Conservation (phyloP, 2,888 invertebrate genomes). For the Congeria kusceri region DNA sequence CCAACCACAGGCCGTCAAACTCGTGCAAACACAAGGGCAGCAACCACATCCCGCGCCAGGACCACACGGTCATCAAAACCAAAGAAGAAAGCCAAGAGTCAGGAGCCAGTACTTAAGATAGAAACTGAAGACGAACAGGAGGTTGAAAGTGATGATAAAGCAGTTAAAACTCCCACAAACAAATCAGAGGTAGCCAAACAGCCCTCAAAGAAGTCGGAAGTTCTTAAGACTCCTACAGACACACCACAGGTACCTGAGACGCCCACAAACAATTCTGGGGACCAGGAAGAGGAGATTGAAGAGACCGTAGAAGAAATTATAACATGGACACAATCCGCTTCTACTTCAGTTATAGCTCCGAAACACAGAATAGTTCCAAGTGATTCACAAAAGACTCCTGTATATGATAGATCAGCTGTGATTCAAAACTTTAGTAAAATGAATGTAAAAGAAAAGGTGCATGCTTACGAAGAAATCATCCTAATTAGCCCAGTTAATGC, state of each 20-base stretch:
- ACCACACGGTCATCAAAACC: conserved; percentile 22
- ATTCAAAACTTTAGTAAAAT: conserved; percentile 48
- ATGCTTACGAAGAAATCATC: conserved; percentile 70
- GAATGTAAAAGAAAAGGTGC: conserved; percentile 67
- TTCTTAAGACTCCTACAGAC: background rate
- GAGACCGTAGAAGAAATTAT: conserved; percentile 1
- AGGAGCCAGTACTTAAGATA: conserved; percentile 33
- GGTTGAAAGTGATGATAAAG: background rate
- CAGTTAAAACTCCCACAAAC: background rate
- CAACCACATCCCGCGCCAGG: conserved; percentile 48
- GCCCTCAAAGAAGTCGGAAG: too few relatives aligned
- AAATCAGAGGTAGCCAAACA: background rate
- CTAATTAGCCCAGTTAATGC: conserved; percentile 25
- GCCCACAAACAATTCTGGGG: background rate
- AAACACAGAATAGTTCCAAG: background rate
- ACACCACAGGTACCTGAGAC: background rate
- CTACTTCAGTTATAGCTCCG: background rate
- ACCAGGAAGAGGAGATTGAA: background rate
- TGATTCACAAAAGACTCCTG: background rate
- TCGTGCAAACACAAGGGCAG: conserved; percentile 54
- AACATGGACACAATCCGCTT: conserved; percentile 32
- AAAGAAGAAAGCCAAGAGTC: conserved; percentile 47
- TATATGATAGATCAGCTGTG: conserved; percentile 15
- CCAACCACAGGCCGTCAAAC: conserved; percentile 24
- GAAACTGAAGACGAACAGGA: background rate